These are phyloP conservation scores for Chelonus formosanus DNA, from an alignment of 2,888 invertebrate genomes.

Conservation along the genomic window DNA sequence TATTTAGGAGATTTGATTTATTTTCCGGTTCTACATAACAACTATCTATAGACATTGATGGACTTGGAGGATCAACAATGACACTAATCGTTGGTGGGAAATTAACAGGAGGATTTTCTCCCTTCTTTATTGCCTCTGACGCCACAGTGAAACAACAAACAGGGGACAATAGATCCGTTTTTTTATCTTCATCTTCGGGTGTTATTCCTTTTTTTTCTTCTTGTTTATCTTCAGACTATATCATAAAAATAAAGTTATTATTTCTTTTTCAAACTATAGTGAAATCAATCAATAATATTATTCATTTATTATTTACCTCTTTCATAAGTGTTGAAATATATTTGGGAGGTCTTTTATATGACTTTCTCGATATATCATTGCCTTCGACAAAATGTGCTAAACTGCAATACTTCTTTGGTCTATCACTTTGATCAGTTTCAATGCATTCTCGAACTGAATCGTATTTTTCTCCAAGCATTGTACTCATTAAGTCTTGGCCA, in stretches of 20 bases:
- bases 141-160: slow-evolving; percentile 54
- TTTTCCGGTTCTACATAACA: slow-evolving; percentile 38
- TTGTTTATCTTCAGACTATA: no score
- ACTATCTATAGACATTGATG: slow-evolving; percentile 59
- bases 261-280: slow-evolving; percentile 4
- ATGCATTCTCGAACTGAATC: slow-evolving; percentile 71
- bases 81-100: slow-evolving; percentile 62
- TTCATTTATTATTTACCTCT: slow-evolving; percentile 43
- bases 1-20: slow-evolving; percentile 50
- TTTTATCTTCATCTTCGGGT: slow-evolving; percentile 38
- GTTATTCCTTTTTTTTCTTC: slow-evolving; percentile 22
- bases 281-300: not conserved
- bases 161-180: slow-evolving; percentile 49
- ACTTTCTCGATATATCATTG: slow-evolving; percentile 81
- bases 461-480: slow-evolving; percentile 74
- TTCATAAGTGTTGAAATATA: slow-evolving; percentile 41
- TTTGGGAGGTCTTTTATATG: slow-evolving; percentile 70
- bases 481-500: slow-evolving; percentile 74
- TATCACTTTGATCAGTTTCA: slow-evolving; percentile 64
- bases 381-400: slow-evolving; percentile 85
- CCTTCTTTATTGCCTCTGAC: slow-evolving; percentile 46
- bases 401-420: slow-evolving; percentile 78
- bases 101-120: slow-evolving; percentile 46
- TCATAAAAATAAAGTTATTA: slow-evolving; percentile 7
- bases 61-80: slow-evolving; percentile 64